Evolutionary conservation across 2,113 vertebrate species (phyloP), one percentile per base, ranked within the genome.

Genomic region (Suricata suricatta): DNA sequence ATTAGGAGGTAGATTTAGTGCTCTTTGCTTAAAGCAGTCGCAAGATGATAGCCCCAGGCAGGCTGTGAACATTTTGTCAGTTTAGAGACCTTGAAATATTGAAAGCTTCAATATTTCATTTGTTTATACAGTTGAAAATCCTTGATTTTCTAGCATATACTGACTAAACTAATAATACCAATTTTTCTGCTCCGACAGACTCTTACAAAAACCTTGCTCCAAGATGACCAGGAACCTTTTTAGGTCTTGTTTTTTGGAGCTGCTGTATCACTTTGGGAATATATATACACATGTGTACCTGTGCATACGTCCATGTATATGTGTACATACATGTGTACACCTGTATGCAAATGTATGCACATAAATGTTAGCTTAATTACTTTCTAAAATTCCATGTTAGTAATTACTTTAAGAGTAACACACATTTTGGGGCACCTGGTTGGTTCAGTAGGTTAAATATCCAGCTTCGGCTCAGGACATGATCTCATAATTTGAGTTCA

Each of bases 51-150:
- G 88, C 90, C 66, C 41, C 25, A 82, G 93, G 83, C 87, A 90
- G 52, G 23, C 63, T 93, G 50, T 84, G 69, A 96, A 68, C 52
- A 95, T 71, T 93, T 84, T 90, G 57, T 79, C 83, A 72, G 92
- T 29, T 63, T 27, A 84, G 54, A 88, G 33, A 71, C 86, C 63
- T 95, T 84, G 52, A 71, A 60, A 64, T 63, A 93, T 8, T 72
- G 64, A 96, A 92, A 90, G 44, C 3, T 79, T 96, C 44, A 81
- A 3, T 77, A 17, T 96, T 93, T 95, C 77, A 63, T 96, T 95
- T 96, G 87, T 97, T 92, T 93, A 57, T 90, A 6, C 69, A 77
- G 44, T 47, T 93, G 60, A 90, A 88, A 83, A 82, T 93, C 38
- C 33, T 88, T 86, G 52, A 7, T 82, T 96, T 90, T 93, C 66